Evolutionary conservation across 2,888 invertebrate genomes (phyloP), one percentile per base, ranked within the genome.

Genomic region (Deladenus siricidicola): DNA sequence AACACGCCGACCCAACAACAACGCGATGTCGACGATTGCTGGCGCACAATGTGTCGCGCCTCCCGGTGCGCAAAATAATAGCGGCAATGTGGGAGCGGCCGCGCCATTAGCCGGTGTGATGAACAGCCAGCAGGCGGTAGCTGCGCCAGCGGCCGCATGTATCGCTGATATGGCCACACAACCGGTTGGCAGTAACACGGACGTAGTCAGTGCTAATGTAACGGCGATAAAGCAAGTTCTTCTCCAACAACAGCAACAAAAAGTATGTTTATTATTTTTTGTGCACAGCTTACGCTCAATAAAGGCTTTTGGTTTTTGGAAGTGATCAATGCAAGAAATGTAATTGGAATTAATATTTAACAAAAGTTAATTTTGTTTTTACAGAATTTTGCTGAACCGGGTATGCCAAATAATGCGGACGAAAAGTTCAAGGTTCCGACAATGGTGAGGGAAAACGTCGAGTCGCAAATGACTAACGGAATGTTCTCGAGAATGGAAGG

Each of bases 211-310:
- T 51, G 43, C 56, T 4, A 23, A 26, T 10, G 14, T 56, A 6
- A 28, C 21, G 28, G 56, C 52, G 24, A 56, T 56, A 1, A 56
- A 56, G 23, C 53, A 53, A n/a, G 53, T 39, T 8, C 53, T 39
- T 6, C 6, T 47, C 6, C 47, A 47, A 47, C 6, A 47, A 10
- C 47, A 47, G 47, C 47, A 23, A n/a, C n/a, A n/a, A n/a, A n/a
- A n/a, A n/a, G n/a, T n/a, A n/a, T n/a, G n/a, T n/a, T n/a, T n/a
- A n/a, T n/a, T n/a, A n/a, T n/a, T n/a, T n/a, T n/a, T n/a, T n/a
- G n/a, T n/a, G n/a, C n/a, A n/a, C n/a, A n/a, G n/a, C n/a, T n/a
- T n/a, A n/a, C n/a, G n/a, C n/a, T n/a, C n/a, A n/a, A n/a, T n/a
- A n/a, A n/a, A n/a, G n/a, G n/a, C n/a, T n/a, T n/a, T n/a, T n/a